Evolutionary conservation across 2,888 invertebrate genomes (phyloP), one percentile per base, ranked within the genome.

Genomic region (Epistrophella euchroma): DNA sequence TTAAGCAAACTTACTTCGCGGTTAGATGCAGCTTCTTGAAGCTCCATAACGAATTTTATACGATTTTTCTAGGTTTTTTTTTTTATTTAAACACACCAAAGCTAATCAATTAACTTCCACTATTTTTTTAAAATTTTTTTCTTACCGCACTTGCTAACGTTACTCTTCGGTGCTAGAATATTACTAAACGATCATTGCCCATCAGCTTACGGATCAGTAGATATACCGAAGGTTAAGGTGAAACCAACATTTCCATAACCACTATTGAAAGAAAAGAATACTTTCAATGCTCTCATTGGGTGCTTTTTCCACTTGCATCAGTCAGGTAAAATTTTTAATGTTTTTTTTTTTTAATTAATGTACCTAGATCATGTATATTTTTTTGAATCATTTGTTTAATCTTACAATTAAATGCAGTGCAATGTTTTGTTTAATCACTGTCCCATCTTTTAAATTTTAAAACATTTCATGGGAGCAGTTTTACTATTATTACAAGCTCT

Each of bases 191-290:
- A 70, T 62, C 47, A 22, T 68, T 45, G 50, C 56, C 25, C 25
- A n/a, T n/a, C n/a, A 52, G n/a, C 37, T 52, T 22, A 25, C 43
- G 40, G 60, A 55, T 77, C 55, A 70, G 22, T 70, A 32, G 2
- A 5, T 13, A 35, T 13, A 68, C 19, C 25, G 37, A 71, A 77
- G 82, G 70, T 82, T 45, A 47, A 62, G 58, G 82, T 78, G 82
- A 74, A 82, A 82, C 70, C 70, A 17, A 77, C 73, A 70, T 73
- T 73, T 86, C 68, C 82, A 82, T 81, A 47, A 52, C 58, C 40
- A 45, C 43, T 82, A 47, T 45, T 74, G 45, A 19, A 82, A 74
- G 70, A 78, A 82, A 82, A 82, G 73, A 82, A 82, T 71, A 76
- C 76, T 66, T 72, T 56, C 56, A 45, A 58, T 74, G 77, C 68